Evolutionary conservation across 2,797 vertebrate genomes (phyloP).

Genomic region (Muraenolepis orangiensis): DNA sequence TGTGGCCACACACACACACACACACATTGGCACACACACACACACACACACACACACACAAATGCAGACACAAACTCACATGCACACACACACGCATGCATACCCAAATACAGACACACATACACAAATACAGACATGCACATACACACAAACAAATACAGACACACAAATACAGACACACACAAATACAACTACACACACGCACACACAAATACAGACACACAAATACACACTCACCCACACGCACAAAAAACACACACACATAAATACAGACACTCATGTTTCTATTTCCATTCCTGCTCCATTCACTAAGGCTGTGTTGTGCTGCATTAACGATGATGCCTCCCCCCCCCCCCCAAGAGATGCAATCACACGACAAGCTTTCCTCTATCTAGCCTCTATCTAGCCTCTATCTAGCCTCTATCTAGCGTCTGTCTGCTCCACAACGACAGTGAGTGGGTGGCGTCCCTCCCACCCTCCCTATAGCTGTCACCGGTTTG

Average conservation of each 20-base stretch:
- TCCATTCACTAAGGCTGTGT: slow-evolving; percentile 25
- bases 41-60: background rate
- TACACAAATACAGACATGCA: too few species aligned
- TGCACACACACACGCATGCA: too few species aligned
- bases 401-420: too few species aligned
- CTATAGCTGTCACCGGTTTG: background rate
- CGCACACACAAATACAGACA: too few species aligned
- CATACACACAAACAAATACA: background rate
- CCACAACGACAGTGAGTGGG: background rate
- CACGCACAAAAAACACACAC: slow-evolving; percentile 17
- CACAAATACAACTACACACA: background rate
- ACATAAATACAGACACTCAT: background rate
- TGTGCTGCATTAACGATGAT: slow-evolving; percentile 28
- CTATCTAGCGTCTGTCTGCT: too few species aligned
- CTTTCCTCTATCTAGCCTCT: background rate
- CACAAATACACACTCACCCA: background rate
- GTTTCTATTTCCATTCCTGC: slow-evolving; percentile 42
- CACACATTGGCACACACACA: too few species aligned
- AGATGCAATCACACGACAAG: background rate
- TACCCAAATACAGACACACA: too few species aligned
- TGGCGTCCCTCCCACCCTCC: background rate
- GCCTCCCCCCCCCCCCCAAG: too few species aligned
- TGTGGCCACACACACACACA: background rate
- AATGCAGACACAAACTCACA: background rate
- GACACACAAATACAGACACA: background rate